Conservation (phyloP, 2,888 invertebrate species). For the Endotricha flammealis region DNA sequence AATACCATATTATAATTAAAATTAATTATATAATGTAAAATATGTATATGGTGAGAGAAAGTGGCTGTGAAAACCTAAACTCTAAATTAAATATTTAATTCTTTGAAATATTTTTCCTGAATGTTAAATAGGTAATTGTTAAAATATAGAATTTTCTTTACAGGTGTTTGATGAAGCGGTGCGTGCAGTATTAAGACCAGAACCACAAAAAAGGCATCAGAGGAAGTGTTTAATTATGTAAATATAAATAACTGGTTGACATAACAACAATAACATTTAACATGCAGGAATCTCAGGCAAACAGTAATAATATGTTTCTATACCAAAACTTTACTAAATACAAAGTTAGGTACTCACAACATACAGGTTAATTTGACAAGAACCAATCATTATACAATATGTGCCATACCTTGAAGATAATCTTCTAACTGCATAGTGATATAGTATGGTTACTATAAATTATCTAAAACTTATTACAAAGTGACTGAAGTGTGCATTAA, state of each 20-base stretch:
- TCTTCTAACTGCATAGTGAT: conserved; percentile 18
- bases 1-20: too few relatives aligned
- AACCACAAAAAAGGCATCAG: conserved; percentile 96
- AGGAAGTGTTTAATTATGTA: conserved; percentile 92
- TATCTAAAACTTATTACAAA: conserved; percentile 19
- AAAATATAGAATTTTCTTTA: conserved; percentile 14
- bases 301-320: conserved; percentile 77
- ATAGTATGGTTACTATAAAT: conserved; percentile 13
- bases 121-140: conserved; percentile 7
- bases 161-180: conserved; percentile 99
- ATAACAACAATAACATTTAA: conserved; percentile 33
- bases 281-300: conserved; percentile 56
- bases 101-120: neutral
- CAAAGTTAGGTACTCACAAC: conserved; percentile 2
- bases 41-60: too few relatives aligned
- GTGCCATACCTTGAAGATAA: conserved; percentile 54
- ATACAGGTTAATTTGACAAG: neutral
- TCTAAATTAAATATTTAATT: neutral
- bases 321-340: conserved; percentile 29
- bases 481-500: conserved; percentile 5
- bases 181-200: conserved; percentile 96
- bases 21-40: too few relatives aligned
- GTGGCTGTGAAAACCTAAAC: too few relatives aligned
- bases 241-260: conserved; percentile 53
- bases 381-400: conserved; percentile 12